Conservation (phyloP, 2,113 vertebrate genomes). For the Atrichornis clamosus region DNA sequence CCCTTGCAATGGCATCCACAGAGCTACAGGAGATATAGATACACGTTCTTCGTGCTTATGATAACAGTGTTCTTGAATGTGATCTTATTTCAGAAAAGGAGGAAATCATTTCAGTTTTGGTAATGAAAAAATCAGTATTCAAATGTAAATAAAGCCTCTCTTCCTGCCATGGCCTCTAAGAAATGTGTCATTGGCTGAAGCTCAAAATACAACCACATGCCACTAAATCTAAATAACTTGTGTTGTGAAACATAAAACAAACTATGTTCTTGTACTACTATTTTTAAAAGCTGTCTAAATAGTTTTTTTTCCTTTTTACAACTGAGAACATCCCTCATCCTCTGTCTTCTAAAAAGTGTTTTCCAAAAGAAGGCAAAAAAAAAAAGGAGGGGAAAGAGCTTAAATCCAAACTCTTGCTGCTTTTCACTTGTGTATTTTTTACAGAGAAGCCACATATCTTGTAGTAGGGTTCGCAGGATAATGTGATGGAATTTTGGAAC, state of each 20-base stretch:
- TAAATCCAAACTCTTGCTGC: background rate
- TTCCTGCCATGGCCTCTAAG: background rate
- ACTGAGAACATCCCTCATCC: background rate
- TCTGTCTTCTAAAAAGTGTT: background rate
- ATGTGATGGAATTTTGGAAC: background rate
- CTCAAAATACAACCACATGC: background rate
- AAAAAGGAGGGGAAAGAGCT: background rate
- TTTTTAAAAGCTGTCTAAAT: conserved; percentile 51
- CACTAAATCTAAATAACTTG: background rate
- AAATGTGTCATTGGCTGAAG: background rate
- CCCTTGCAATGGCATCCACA: background rate
- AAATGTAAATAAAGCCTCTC: background rate
- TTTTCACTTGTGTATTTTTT: background rate
- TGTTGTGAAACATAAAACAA: conserved; percentile 1
- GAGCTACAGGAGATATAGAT: background rate
- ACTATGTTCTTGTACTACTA: background rate
- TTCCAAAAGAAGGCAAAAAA: background rate
- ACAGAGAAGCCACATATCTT: background rate
- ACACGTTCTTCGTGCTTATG: background rate
- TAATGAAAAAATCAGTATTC: background rate
- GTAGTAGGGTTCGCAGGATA: background rate
- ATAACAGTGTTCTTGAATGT: background rate
- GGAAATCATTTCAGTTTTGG: background rate
- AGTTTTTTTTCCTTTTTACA: conserved; percentile 12
- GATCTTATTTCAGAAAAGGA: background rate